Evolutionary conservation across 2,888 invertebrate species (phyloP).

Genomic region (Tuberolachnus salignus): DNA sequence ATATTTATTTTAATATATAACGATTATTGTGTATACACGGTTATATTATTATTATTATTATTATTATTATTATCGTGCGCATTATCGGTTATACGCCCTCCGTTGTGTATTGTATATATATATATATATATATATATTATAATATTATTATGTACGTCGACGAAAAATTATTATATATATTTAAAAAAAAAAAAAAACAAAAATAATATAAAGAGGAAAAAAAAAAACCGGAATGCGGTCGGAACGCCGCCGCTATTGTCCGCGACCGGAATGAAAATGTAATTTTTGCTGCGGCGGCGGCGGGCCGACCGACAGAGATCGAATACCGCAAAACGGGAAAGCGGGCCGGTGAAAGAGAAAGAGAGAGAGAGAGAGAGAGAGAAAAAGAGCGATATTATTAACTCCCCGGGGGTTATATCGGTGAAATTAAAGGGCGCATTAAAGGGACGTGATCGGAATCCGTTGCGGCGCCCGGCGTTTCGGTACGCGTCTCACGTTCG

Average conservation of each 20-base stretch:
- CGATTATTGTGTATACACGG: not conserved
- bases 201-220: not conserved
- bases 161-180: no score
- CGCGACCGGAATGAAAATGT: constrained; percentile 50
- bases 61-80: constrained; percentile 13
- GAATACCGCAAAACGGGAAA: no score
- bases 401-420: constrained; percentile 35
- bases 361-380: not conserved
- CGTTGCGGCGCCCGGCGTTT: not conserved
- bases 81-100: constrained; percentile 39
- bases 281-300: constrained; percentile 13
- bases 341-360: constrained; percentile 5
- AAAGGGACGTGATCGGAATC: constrained; percentile 52
- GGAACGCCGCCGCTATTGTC: constrained; percentile 30
- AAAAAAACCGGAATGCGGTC: constrained; percentile 46
- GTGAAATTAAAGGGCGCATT: constrained; percentile 55
- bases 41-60: constrained; percentile 19
- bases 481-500: constrained; percentile 45
- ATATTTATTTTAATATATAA: constrained; percentile 39
- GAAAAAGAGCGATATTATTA: constrained; percentile 45
- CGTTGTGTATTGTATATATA: constrained; percentile 13
- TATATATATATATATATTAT: not conserved
- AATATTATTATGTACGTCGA: no score
- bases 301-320: no score
- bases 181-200: constrained; percentile 12